Percentiles rank a stretch among this genome's conserved stretches.
Conservation (phyloP, 2,113 vertebrate genomes). For the Pimephales promelas region DNA sequence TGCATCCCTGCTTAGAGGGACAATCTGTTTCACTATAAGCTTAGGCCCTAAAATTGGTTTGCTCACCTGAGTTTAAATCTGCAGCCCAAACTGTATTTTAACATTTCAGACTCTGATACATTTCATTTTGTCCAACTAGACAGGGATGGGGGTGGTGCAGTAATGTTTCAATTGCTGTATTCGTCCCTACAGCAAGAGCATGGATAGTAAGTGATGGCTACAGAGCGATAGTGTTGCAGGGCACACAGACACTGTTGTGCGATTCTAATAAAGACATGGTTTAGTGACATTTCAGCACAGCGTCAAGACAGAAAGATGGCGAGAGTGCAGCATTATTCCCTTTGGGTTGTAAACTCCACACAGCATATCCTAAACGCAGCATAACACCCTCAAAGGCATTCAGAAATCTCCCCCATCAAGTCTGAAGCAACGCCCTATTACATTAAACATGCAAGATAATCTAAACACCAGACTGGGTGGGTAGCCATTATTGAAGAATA, state of each 20-base stretch:
- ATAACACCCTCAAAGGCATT: slow-evolving; percentile 4
- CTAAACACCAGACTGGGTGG: slow-evolving; percentile 16
- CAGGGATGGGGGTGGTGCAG: neutral
- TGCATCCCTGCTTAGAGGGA: too few species aligned
- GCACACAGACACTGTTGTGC: slow-evolving; percentile 12
- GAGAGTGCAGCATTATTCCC: slow-evolving; percentile 1
- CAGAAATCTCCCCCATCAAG: neutral
- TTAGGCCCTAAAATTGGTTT: too few species aligned
- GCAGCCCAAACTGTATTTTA: neutral
- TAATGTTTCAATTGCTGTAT: neutral
- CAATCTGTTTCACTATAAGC: too few species aligned
- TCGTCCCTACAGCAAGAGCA: neutral
- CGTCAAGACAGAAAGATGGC: neutral
- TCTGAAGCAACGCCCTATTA: neutral
- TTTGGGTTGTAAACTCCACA: neutral
- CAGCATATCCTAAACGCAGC: slow-evolving; percentile 4
- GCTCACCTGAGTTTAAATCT: neutral
- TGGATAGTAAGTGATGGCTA: neutral
- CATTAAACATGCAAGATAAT: slow-evolving; percentile 7
- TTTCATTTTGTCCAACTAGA: neutral
- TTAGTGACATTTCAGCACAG: neutral
- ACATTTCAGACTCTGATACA: neutral
- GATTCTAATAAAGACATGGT: neutral
- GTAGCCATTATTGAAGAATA: neutral
- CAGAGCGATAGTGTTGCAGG: slow-evolving; percentile 11